Conservation (phyloP, 2,888 invertebrate genomes). For the Germaria angustata region DNA sequence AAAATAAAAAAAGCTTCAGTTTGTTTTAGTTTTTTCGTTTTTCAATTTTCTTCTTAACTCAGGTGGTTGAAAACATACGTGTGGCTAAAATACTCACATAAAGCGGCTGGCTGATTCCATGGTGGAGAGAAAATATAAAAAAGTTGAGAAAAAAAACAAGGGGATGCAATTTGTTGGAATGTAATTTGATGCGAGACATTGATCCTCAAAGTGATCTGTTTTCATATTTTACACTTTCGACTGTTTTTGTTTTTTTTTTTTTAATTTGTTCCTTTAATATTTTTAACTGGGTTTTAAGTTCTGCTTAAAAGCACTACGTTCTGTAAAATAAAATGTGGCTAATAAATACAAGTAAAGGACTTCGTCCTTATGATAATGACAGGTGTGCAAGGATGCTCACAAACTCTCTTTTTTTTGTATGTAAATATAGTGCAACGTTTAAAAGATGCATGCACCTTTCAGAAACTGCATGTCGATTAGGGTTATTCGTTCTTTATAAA, state of each 20-base stretch:
- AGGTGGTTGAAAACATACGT: conserved; percentile 58
- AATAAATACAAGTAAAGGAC: conserved; percentile 32
- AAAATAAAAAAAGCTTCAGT: conserved; percentile 31
- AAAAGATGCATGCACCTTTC: conserved; percentile 72
- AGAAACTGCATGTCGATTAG: conserved; percentile 68
- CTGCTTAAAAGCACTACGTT: conserved; percentile 36
- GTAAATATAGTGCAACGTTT: conserved; percentile 64
- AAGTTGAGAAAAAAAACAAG: conserved; percentile 3
- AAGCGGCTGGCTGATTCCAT: conserved; percentile 1
- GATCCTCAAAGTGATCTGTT: conserved; percentile 72
- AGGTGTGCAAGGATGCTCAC: conserved; percentile 65
- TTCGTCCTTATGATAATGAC: conserved; percentile 30
- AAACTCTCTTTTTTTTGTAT: background rate
- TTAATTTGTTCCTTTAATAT: conserved; percentile 3
- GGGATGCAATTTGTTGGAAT: conserved; percentile 75
- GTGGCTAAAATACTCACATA: conserved; percentile 44
- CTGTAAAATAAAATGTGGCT: conserved; percentile 53
- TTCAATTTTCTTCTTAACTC: conserved; percentile 32
- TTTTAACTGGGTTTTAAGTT: conserved; percentile 48
- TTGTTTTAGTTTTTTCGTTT: conserved; percentile 7
- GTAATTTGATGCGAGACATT: conserved; percentile 76
- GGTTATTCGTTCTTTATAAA: conserved; percentile 45
- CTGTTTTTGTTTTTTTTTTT: background rate
- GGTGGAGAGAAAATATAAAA: background rate
- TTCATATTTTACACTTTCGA: conserved; percentile 40